Evolutionary conservation across 2,797 vertebrate species (phyloP).

Genomic region (Scomberomorus guttatus): DNA sequence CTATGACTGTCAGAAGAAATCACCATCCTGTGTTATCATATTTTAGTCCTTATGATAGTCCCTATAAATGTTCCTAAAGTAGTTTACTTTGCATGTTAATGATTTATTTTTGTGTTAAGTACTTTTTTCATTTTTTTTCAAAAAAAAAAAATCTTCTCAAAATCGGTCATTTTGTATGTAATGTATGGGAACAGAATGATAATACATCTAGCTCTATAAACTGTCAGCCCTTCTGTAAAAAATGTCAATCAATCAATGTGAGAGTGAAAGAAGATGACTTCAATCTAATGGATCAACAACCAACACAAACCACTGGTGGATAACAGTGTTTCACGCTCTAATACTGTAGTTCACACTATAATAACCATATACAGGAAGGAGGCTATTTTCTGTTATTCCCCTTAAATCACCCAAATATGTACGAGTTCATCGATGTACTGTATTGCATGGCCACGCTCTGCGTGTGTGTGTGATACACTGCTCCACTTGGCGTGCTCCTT

Average conservation of each 20-base stretch:
- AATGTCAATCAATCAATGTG: conserved; percentile 9
- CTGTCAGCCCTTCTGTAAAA: neutral
- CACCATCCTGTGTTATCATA: too few relatives aligned
- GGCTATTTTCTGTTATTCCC: conserved; percentile 14
- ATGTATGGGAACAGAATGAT: neutral
- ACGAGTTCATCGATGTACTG: conserved; percentile 8
- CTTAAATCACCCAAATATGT: conserved; percentile 24
- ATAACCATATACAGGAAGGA: conserved; percentile 12
- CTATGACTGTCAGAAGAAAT: too few relatives aligned
- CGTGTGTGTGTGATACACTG: neutral
- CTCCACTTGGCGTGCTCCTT: conserved; percentile 17
- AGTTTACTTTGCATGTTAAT: too few relatives aligned
- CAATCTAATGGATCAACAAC: conserved; percentile 6
- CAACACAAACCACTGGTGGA: neutral
- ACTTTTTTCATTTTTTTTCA: too few relatives aligned
- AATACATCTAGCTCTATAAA: neutral
- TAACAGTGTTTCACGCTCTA: conserved; percentile 1
- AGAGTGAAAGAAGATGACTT: conserved; percentile 15
- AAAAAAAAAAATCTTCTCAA: too few relatives aligned
- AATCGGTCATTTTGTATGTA: too few relatives aligned
- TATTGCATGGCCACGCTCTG: neutral
- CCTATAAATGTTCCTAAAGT: too few relatives aligned
- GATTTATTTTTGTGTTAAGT: too few relatives aligned
- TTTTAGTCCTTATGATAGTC: too few relatives aligned
- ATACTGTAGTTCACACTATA: conserved; percentile 8